Percentiles rank a stretch among this genome's conserved stretches.
phyloP scores from a whole-genome alignment of 2,888 invertebrate species.

The Eucriotettix oculatus region DNA sequence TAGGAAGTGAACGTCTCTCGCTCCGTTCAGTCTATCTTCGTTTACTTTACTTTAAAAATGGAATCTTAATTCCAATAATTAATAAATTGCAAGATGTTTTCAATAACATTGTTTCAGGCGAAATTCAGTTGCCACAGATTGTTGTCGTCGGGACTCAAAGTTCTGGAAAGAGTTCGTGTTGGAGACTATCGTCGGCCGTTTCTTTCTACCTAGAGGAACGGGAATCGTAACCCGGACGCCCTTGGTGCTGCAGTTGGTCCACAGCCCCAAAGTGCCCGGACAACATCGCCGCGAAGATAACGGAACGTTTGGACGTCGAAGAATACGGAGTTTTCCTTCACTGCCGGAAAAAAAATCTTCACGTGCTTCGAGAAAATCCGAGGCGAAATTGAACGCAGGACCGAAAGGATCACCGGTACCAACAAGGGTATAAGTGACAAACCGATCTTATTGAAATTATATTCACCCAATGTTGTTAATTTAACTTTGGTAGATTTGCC shows the following conservation, averaged over 20 bases:
- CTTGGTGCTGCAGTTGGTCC: too few species aligned
- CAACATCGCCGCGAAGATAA: too few species aligned
- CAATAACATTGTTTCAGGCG: conserved; percentile 93
- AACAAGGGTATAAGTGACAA: conserved; percentile 96
- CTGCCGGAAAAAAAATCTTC: too few species aligned
- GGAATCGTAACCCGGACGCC: too few species aligned
- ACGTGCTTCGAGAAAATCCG: conserved; percentile 84
- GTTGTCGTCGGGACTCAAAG: conserved; percentile 99
- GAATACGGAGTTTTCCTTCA: too few species aligned
- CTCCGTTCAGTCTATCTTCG: too few species aligned
- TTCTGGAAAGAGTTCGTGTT: conserved; percentile 99
- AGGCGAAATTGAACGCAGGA: conserved; percentile 84
- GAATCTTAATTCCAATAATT: conserved; percentile 96
- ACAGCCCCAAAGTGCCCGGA: too few species aligned
- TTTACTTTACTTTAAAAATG: too few species aligned
- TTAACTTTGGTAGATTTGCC: conserved; percentile 90
- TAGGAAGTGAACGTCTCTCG: too few species aligned
- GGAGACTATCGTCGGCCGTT: conserved; percentile 91
- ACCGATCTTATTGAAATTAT: conserved; percentile 93
- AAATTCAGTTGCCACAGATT: conserved; percentile 96
- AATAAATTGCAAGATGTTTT: conserved; percentile 99
- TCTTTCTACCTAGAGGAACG: conserved; percentile 93
- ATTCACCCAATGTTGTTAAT: conserved; percentile 86
- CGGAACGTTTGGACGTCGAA: too few species aligned
- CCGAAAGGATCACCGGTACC: conserved; percentile 80